These are phyloP conservation scores for Poecilia gillii DNA, from an alignment of 2,797 vertebrate genomes.

Conservation along the genomic window DNA sequence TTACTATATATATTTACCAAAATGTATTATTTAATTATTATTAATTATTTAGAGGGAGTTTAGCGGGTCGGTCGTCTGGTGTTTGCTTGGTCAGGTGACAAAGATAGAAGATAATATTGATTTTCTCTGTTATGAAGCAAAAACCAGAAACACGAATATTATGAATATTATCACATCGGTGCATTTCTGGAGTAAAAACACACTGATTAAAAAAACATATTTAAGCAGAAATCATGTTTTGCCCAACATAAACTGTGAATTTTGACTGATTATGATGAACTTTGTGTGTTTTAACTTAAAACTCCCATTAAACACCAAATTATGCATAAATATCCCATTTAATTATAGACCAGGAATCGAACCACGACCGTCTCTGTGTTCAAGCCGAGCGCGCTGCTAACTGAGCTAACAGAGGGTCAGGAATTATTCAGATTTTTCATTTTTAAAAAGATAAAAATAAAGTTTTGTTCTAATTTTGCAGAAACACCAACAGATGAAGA, in stretches of 20 bases:
- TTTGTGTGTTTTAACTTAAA: background rate
- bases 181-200: too few species aligned
- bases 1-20: background rate
- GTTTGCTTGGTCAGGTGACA: background rate
- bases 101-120: background rate
- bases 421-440: too few species aligned
- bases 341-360: background rate
- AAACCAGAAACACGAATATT: background rate
- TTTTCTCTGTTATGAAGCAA: background rate
- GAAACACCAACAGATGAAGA: background rate
- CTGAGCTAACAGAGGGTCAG: too few species aligned
- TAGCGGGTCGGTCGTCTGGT: too few species aligned
- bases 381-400: too few species aligned
- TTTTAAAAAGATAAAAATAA: too few species aligned
- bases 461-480: background rate
- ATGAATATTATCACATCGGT: background rate
- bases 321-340: too few species aligned
- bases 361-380: background rate
- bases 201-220: background rate
- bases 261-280: background rate
- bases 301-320: background rate
- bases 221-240: background rate
- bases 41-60: too few species aligned
- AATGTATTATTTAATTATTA: too few species aligned
- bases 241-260: background rate